Evolutionary conservation across 2,113 vertebrate species (phyloP), one percentile per base, ranked within the genome.

Genomic region (Hydrolagus affinis): DNA sequence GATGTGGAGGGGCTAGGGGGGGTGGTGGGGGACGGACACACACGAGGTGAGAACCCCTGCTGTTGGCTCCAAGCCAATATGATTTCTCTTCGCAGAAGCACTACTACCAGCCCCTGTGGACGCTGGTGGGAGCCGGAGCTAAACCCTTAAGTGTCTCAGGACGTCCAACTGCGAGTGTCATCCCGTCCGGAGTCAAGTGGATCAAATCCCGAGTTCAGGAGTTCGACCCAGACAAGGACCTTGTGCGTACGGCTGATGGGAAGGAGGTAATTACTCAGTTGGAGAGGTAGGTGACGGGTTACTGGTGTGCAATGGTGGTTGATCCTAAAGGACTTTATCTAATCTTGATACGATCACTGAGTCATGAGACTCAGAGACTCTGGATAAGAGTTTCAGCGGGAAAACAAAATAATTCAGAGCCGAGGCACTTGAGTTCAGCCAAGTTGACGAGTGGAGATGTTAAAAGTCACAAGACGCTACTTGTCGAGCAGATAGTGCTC

Each of bases 51-150:
- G 19, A 70, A n/a, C 15, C n/a, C 69, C n/a, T n/a, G n/a, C 70
- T 6, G 70, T 4, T 8, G 21, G 21, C 70, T 23, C 44, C 44
- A 44, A 44, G 2, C 44, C 6, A 28, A 25, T 57, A 32, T 8
- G 15, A 86, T 80, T 88, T 1, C 85, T 71, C 85, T 85, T 90
- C 88, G 69, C 89, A 97, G 96, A 94, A 89, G 86, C 96, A 99
- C 87, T 99, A 97, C 89, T 99, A 99, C 87, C 98, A 99, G 90
- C 97, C 98, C 0, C 89, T 99, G 77, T 99, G 98, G 97, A 99
- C 98, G 0, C 90, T 99, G 83, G 98, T 98, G 80, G 97, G 98
- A 0, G 97, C 95, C 25, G 98, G 98, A 8, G 96, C 95, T 32
- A 99, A 99, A 88, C 90, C 86, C 4, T 7, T 97, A 12, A 89